Evolutionary conservation across 2,888 invertebrate genomes (phyloP), one percentile per base, ranked within the genome.

Genomic region (Eupsilia transversa): DNA sequence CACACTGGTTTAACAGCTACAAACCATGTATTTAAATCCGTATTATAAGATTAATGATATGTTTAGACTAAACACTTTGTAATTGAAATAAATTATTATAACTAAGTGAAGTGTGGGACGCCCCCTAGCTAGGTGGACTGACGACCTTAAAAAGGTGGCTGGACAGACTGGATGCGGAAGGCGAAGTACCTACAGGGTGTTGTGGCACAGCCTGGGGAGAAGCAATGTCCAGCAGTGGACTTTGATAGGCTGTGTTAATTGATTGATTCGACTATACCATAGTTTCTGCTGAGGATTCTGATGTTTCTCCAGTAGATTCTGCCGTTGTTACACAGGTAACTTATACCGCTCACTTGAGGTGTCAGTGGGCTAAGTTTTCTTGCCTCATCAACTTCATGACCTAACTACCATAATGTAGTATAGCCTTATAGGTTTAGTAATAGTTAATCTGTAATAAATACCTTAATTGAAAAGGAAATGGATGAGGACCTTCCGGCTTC

Each of bases 41-140:
- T 61, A 23, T 69, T 70, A 33, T 70, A 60, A 60, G 49, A 33
- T 69, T 77, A 54, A 77, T 70, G 14, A 76, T 77, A 69, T 46
- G 60, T 60, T 60, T 77, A n/a, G 1, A n/a, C 20, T 17, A 46
- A 60, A 60, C 43, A 41, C n/a, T 54, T 70, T 60, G 46, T 76
- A 76, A 61, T 70, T 75, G 66, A 41, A 66, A 33, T 66, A 56
- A 65, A 73, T 38, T 2, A 33, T 27, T 20, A 35, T n/a, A 20
- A 54, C 0, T 27, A 23, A 9, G 23, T 3, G 23, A 23, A 9
- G 46, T 46, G 7, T 46, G 9, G 46, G 46, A 46, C 46, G 46
- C 46, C 46, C 46, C 23, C 23, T 9, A 23, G 46, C 2, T 3
- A 9, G 23, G 3, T 46, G 23, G 46, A 46, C 23, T 46, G 46